phyloP scores from a whole-genome alignment of 2,797 vertebrate species.

The Gastrophryne carolinensis region DNA sequence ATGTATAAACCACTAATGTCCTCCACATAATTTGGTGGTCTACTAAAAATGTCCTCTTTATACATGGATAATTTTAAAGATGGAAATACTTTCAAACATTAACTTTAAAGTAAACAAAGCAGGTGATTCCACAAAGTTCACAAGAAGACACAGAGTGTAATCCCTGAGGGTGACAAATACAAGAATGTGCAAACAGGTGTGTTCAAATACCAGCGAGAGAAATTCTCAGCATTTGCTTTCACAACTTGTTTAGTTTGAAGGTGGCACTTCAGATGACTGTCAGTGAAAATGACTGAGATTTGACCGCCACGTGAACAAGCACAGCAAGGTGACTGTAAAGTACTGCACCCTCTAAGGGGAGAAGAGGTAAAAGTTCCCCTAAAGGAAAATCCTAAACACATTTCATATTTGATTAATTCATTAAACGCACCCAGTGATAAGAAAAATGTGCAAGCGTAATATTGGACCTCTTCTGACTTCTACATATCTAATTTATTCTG shows the following conservation, averaged over 20 bases:
- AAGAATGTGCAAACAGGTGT: constrained; percentile 38
- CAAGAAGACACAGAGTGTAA: constrained; percentile 3
- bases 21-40: not conserved
- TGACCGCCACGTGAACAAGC: not conserved
- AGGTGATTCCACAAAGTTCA: not conserved
- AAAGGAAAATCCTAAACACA: too few relatives aligned
- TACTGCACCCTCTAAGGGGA: not conserved
- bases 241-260: constrained; percentile 40
- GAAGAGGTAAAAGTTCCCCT: not conserved
- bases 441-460: too few relatives aligned
- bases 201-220: not conserved
- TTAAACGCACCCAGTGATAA: too few relatives aligned
- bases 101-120: not conserved
- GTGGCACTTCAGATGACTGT: constrained; percentile 1
- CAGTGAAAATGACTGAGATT: not conserved
- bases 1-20: too few relatives aligned
- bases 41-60: not conserved
- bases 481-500: too few relatives aligned
- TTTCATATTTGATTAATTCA: too few relatives aligned
- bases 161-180: constrained; percentile 12
- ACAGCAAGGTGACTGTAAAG: not conserved
- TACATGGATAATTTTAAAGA: not conserved
- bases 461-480: too few relatives aligned
- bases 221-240: constrained; percentile 2
- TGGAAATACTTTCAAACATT: not conserved